phyloP scores from a whole-genome alignment of 2,113 vertebrate species.

The Neofelis nebulosa region DNA sequence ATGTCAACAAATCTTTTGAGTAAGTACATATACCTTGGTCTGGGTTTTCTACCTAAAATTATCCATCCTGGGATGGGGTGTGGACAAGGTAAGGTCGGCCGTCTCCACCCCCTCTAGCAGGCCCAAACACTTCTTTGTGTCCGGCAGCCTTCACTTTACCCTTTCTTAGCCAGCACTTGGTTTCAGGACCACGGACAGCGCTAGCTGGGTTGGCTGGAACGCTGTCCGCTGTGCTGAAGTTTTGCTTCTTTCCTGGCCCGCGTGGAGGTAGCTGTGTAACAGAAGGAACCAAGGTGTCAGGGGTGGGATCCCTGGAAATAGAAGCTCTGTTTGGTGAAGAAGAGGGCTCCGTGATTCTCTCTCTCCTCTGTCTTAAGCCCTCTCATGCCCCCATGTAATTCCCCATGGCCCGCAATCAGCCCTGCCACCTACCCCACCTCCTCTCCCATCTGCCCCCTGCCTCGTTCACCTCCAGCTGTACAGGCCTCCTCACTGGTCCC shows the following conservation, averaged over 20 bases:
- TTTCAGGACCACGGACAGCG: conserved; percentile 88
- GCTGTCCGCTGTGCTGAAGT: conserved; percentile 74
- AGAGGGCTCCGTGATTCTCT: conserved; percentile 30
- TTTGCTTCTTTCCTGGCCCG: background rate
- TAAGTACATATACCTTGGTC: conserved; percentile 88
- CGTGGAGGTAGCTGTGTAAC: background rate
- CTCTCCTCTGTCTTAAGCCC: background rate
- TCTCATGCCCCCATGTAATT: background rate
- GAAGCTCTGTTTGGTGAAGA: background rate
- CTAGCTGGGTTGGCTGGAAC: conserved; percentile 54
- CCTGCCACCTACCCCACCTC: background rate
- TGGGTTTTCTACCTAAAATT: conserved; percentile 89
- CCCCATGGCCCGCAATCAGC: background rate
- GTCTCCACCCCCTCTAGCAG: background rate
- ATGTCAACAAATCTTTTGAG: background rate
- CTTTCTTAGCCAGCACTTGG: fast-evolving
- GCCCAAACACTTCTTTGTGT: conserved; percentile 24
- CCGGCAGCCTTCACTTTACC: background rate
- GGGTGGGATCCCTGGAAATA: background rate
- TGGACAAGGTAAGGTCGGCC: background rate
- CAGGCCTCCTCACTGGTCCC: background rate
- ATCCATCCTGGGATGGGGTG: conserved; percentile 72
- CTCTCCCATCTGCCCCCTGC: background rate
- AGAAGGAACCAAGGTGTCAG: background rate
- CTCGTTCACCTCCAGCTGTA: background rate